Percentiles rank a stretch among this genome's conserved stretches.
Evolutionary conservation across 2,113 vertebrate species (phyloP).

Genomic region (Otolemur garnettii): DNA sequence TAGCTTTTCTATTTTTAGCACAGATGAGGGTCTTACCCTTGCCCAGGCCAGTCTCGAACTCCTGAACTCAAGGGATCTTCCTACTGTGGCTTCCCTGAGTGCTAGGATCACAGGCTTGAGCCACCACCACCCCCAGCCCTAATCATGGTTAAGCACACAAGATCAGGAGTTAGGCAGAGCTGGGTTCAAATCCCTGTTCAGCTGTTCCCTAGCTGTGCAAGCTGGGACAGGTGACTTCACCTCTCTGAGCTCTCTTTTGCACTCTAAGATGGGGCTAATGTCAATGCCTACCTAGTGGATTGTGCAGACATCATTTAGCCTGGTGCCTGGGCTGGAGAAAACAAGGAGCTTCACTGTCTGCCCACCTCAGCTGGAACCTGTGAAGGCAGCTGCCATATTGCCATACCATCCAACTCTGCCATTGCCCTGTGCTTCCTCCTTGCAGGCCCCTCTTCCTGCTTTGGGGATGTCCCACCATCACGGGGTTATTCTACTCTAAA

Average conservation of each 20-base stretch:
- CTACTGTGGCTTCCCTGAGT: too few species aligned
- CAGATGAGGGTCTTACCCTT: too few species aligned
- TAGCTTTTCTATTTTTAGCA: too few species aligned
- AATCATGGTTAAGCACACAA: not conserved
- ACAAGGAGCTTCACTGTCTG: accelerated
- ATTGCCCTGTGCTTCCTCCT: not conserved
- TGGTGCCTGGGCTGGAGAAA: not conserved
- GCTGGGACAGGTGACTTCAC: not conserved
- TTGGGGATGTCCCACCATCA: not conserved
- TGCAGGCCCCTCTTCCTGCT: not conserved
- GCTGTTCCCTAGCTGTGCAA: not conserved
- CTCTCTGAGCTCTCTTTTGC: not conserved
- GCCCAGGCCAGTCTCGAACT: too few species aligned
- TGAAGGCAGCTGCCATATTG: accelerated
- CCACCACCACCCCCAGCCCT: too few species aligned
- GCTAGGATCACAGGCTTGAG: too few species aligned
- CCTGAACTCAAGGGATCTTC: too few species aligned
- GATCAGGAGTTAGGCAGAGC: not conserved
- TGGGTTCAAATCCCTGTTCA: not conserved
- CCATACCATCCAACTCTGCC: not conserved
- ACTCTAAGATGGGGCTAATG: not conserved
- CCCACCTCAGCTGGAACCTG: too few species aligned
- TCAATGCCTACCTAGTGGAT: not conserved
- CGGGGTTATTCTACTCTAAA: not conserved
- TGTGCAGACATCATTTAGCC: not conserved